A percentile compares a stretch with the other conserved stretches of the same genome.
Evolutionary conservation across 1,140 invertebrate genomes (phyloP).

Genomic region (Sinonovacula constricta): DNA sequence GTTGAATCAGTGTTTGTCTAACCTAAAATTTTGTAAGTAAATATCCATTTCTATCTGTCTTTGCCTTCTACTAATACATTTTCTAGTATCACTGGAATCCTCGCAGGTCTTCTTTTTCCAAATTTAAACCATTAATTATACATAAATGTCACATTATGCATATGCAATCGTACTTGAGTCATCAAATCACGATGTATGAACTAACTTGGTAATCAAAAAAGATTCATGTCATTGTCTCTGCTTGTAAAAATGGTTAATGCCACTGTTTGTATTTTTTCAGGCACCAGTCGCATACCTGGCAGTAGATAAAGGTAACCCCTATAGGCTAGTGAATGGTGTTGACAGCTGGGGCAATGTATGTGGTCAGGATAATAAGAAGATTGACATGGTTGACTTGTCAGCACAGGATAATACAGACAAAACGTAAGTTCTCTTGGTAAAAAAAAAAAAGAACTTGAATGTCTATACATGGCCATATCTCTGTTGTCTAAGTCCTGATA

Average conservation of each 20-base stretch:
- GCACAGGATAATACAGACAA: constrained; percentile 79
- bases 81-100: not conserved
- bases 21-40: not conserved
- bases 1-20: not conserved
- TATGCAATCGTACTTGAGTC: not conserved
- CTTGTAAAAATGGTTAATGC: not conserved
- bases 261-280: constrained; percentile 69
- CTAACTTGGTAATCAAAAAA: not conserved
- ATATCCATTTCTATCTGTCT: not conserved
- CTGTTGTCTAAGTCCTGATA: no score
- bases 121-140: not conserved
- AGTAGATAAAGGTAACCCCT: constrained; percentile 80
- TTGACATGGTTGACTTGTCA: constrained; percentile 76
- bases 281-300: constrained; percentile 67
- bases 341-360: constrained; percentile 86
- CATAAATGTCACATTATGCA: not conserved
- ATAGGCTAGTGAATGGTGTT: constrained; percentile 83
- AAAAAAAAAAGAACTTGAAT: no score
- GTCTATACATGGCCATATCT: no score
- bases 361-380: constrained; percentile 79
- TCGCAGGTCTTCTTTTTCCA: not conserved
- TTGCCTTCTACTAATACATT: not conserved
- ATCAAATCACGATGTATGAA: not conserved
- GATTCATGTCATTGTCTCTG: not conserved
- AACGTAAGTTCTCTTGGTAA: constrained; percentile 81